Base-by-base conservation (phyloP, 2,113 vertebrate genomes). In the Sinosuthora webbiana region DNA sequence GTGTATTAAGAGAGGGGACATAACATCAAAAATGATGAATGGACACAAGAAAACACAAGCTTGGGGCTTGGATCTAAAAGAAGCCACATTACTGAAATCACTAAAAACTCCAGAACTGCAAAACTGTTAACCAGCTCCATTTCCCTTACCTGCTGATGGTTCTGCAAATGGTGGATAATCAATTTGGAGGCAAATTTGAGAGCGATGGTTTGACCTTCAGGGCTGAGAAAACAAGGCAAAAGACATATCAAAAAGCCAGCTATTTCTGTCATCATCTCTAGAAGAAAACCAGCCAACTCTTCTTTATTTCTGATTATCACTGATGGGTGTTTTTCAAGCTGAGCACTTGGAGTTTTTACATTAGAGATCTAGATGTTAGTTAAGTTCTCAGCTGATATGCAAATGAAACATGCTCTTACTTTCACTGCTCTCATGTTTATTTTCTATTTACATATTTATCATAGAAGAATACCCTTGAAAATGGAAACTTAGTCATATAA, bases 141-240 rank as follows among this genome's bases (percentile, higher is more conserved):
- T 55, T 92, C 30, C 15, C 97, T 98, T 98, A 99, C 98, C 98
- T 98, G 96, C 21, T 97, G 94, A 81, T 79, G 84, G 25, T 90
- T 95, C 91, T 93, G 97, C 65, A 98, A 83, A 83, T 98, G 94
- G 89, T 98, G 91, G 62, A 97, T 87, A 70, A 99, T 92, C 96
- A 99, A 87, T 67, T 84, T 98, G 49, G 99, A 99, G 52, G 98
- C 92, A 90, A 99, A 98, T 55, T 93, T 98, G 85, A 99, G 96
- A 84, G 98, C 97, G n/a, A 98, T 96, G 76, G 98, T 98, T 96
- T 98, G 98, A 82, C 99, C 95, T 97, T 99, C 99, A 97, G 98
- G 96, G 89, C 99, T 99, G 95, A 95, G 98, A 97, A 97, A 97
- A 93, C 31, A 96, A 96, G 31, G 23, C 21, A 85, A 89, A 84